Evolutionary conservation across 37 sponge, comb jelly and placozoan genomes (phyloP), one percentile per base, ranked within the genome.

Genomic region (Eunapius fragilis): DNA sequence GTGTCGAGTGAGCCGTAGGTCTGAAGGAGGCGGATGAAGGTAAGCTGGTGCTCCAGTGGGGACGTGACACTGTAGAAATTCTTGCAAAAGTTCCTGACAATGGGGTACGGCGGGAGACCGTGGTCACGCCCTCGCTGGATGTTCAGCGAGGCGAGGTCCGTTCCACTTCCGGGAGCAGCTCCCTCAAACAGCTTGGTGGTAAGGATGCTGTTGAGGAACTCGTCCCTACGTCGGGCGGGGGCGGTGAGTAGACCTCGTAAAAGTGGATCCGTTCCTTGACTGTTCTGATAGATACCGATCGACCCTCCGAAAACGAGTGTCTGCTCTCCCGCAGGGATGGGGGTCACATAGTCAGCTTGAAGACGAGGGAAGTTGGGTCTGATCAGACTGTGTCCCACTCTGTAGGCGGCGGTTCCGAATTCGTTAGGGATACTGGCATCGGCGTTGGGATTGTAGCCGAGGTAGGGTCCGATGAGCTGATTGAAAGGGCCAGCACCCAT

Each of bases 81-180:
- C 35, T 67, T 36, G 67, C 98, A 99, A 76, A 92, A 92, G 41
- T 94, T 86, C 49, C 87, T 78, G 81, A 78, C 92, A n/a, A 77
- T 68, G 0, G 74, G 90, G 73, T 94, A 96, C 0, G 90, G 84
- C 10, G 98, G 91, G 2, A 99, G 86, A 6, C 98, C 98, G 71
- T 95, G 94, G 71, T 95, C 98, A 0, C 98, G 87, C 31, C 94
- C 91, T 74, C 98, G 78, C 73, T 97, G 98, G 37, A 97, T 84
- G 73, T 95, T 97, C 32, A 95, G 78, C 0, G 98, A 84, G 24
- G 94, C 89, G 30, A 97, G 86, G 76, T 97, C 98, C 86, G 88
- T 84, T 24, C 84, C 90, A 33, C 26, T 50, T 33, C 47, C 72
- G 0, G 70, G 47, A 2, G 67, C 31, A 28, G 58, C 70, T 23